Evolutionary conservation across 92 coral and sea anemone species (phyloP), one percentile per base, ranked within the genome.

Genomic region (Parazoanthus swiftii): DNA sequence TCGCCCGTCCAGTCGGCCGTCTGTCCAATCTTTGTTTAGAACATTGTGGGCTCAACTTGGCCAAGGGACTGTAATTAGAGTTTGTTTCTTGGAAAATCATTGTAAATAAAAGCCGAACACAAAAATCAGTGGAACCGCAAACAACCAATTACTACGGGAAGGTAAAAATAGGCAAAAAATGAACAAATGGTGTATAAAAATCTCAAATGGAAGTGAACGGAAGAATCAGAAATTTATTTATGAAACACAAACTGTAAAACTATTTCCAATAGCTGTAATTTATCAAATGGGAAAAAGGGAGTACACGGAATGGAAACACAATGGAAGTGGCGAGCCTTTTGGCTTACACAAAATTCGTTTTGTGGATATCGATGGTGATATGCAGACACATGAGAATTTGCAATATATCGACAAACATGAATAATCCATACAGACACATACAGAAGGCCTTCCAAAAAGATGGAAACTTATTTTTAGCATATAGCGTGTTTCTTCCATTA

Each of bases 1-100:
- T 84, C 87, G 87, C 87, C 87, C 39, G 77, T 84, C 87, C 87
- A 84, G 87, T 84, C 87, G 77, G 87, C 87, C 87, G 87, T 72
- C 87, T 84, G 87, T 84, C 87, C 87, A 84, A 71, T 84, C 78
- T 71, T 83, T 83, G 77, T 36, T 71, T 80, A 58, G 85, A 84
- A 68, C 44, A 84, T 46, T 71, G 77, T 84, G 78, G 87, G 87
- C 68, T 44, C 87, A 84, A 73, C 78, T 84, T 84, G 87, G 87
- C 87, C 87, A 84, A 84, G 79, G 87, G 87, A 84, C 87, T 84
- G 87, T 67, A 83, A 20, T 39, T 83, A 72, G 86, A 83, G 56
- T 68, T 67, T 83, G 63, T 70, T 83, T 67, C 26, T 14, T 33
- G 78, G 39, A 83, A 83, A 72, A 72, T 23, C 70, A 72, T 56